Conservation (phyloP, 2,888 invertebrate genomes). For the Drosophila glabriapex region DNA sequence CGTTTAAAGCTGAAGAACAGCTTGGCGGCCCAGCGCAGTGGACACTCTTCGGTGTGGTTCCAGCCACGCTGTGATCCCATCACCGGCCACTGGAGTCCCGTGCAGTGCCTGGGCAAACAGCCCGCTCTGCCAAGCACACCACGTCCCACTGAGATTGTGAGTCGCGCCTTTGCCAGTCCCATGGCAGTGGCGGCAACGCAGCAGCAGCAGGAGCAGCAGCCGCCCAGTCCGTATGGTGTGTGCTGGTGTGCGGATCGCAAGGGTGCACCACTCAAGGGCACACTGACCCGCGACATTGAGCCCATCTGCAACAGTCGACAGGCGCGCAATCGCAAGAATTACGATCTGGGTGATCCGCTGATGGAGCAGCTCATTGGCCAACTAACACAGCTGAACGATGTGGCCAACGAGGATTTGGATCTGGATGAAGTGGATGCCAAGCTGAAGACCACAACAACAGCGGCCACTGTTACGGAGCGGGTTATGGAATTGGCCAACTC, state of each 20-base stretch:
- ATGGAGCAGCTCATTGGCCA: slow-evolving; percentile 90
- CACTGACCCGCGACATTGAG: slow-evolving; percentile 90
- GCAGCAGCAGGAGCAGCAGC: slow-evolving; percentile 6
- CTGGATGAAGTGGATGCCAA: slow-evolving; percentile 66
- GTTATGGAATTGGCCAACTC: slow-evolving; percentile 81
- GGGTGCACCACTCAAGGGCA: slow-evolving; percentile 93
- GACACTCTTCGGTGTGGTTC: slow-evolving; percentile 86
- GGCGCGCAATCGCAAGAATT: slow-evolving; percentile 87
- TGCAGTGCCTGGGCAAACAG: slow-evolving; percentile 90
- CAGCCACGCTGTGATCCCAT: slow-evolving; percentile 91
- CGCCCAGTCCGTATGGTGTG: slow-evolving; percentile 87
- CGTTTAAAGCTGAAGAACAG: slow-evolving; percentile 92
- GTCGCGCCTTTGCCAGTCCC: slow-evolving; percentile 64
- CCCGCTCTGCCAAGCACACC: slow-evolving; percentile 76
- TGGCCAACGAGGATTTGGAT: slow-evolving; percentile 62
- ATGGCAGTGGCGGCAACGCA: background rate
- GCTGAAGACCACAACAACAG: slow-evolving; percentile 36
- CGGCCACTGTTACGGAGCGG: slow-evolving; percentile 73
- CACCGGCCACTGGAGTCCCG: slow-evolving; percentile 92
- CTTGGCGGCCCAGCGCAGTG: slow-evolving; percentile 89
- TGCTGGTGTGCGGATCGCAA: slow-evolving; percentile 95
- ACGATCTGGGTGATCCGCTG: slow-evolving; percentile 85
- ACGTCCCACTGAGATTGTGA: slow-evolving; percentile 57
- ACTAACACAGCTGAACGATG: slow-evolving; percentile 87
- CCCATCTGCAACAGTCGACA: slow-evolving; percentile 93